Evolutionary conservation across 2,113 vertebrate species (phyloP), one percentile per base, ranked within the genome.

Genomic region (Sarotherodon lohbergeri): DNA sequence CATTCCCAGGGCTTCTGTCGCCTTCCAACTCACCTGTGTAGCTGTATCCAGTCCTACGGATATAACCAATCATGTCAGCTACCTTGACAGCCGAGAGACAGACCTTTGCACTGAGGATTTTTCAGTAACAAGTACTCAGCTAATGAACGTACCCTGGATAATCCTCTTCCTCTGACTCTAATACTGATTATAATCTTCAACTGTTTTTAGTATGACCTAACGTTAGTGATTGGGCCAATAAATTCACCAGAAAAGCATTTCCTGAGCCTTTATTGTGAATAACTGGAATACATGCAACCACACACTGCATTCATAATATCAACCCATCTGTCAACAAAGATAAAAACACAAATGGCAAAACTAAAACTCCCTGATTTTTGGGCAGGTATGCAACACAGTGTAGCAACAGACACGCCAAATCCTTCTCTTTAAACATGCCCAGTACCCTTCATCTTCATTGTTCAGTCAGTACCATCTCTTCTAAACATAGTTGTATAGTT

Each of bases 151-250:
- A 14, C 34, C 4, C 6, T 66, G 2, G 0, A 66, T 39, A 22
- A 0, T 13, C 2, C 10, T 1, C 61, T 39, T 66, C 10, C 39
- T 66, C 34, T 39, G 34, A 66, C 61, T 66, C 61, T n/a, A 22
- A 66, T 11, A 66, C 34, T 22, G 34, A 66, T 66, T n/a, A n/a
- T 12, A 66, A 66, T 66, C 32, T 39, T 66, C 1, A 66, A 32
- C 61, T 0, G 61, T 2, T 12, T 66, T 66, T 36, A 63, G 2
- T 11, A 0, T 19, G 29, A 63, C 32, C 32, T 9, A 63, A 7
- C 36, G n/a, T 12, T n/a, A 36, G 61, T 0, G 10, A 39, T 66
- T n/a, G 32, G 32, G 17, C 19, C 6, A 0, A 0, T 68, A 36
- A 68, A 41, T 19, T 68, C 34, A 22, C 34, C 36, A 41, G 36